Percentiles rank a stretch among this genome's conserved stretches.
phyloP scores from a whole-genome alignment of 30 jellyfish, hydroid and myxozoan genomes.

The Aurelia aurita region DNA sequence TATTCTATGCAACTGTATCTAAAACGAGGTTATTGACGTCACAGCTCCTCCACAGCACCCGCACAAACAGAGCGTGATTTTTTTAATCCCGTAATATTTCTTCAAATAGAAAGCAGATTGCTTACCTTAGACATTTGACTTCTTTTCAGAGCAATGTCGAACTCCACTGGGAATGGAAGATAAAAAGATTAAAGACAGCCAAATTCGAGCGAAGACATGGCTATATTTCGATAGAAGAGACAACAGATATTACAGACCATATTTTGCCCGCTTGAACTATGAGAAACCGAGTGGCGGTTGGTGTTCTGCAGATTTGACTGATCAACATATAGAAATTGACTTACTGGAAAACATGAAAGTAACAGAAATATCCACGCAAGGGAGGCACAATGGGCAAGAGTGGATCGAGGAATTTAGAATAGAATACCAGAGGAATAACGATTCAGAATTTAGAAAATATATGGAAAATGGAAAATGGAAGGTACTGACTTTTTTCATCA shows the following conservation, averaged over 20 bases:
- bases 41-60: no score
- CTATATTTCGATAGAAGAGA: constrained; percentile 61
- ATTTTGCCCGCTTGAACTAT: constrained; percentile 76
- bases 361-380: constrained; percentile 94
- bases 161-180: constrained; percentile 91
- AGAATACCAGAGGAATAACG: constrained; percentile 74
- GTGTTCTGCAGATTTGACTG: constrained; percentile 86
- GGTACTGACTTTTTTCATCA: constrained; percentile 39
- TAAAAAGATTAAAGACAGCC: constrained; percentile 70
- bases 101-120: no score
- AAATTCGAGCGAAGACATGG: constrained; percentile 87
- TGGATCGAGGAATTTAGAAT: constrained; percentile 77
- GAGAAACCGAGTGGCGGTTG: constrained; percentile 86
- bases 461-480: constrained; percentile 82
- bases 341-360: constrained; percentile 62
- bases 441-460: constrained; percentile 58
- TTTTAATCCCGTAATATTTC: no score
- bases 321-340: constrained; percentile 84
- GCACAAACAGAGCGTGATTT: no score
- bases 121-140: neutral
- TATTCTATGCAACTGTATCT: no score
- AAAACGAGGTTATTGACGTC: no score
- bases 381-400: constrained; percentile 73
- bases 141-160: constrained; percentile 61
- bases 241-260: constrained; percentile 73